These are phyloP conservation scores for Trachymyrmex septentrionalis DNA, from an alignment of 1,140 invertebrate species.

Conservation along the genomic window DNA sequence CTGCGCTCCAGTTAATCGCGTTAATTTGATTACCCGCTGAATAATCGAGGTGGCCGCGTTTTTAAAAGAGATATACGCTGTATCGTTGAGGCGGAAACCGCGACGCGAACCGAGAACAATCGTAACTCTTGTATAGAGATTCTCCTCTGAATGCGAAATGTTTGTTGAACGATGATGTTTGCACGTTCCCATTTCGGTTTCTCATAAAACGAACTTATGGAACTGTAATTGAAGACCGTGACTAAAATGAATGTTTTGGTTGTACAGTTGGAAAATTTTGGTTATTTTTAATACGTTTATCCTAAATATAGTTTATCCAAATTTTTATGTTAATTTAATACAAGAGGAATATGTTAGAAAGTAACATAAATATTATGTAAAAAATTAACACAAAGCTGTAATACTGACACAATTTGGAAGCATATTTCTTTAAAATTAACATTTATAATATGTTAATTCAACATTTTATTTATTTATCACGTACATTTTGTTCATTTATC, in stretches of 20 bases:
- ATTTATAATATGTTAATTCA: no score
- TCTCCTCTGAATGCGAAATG: constrained; percentile 12
- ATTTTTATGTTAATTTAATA: no score
- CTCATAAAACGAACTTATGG: neutral
- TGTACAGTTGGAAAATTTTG: no score
- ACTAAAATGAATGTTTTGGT: neutral
- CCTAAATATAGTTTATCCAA: no score
- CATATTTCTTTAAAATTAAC: no score
- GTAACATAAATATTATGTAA: no score
- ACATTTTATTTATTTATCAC: no score
- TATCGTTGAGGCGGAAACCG: neutral
- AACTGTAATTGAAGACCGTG: neutral
- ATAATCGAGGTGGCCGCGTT: constrained; percentile 41
- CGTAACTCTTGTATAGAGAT: neutral
- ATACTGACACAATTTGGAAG: no score
- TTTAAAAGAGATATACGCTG: constrained; percentile 36
- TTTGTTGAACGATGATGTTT: neutral
- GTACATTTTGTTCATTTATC: no score
- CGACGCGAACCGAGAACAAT: neutral
- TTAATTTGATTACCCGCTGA: constrained; percentile 60
- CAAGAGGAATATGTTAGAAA: no score
- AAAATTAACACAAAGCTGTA: no score
- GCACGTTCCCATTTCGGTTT: neutral
- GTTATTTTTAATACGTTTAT: no score
- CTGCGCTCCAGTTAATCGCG: constrained; percentile 47